Evolutionary conservation across 2,797 vertebrate species (phyloP).

Genomic region (Melanotaenia parkinsoni): DNA sequence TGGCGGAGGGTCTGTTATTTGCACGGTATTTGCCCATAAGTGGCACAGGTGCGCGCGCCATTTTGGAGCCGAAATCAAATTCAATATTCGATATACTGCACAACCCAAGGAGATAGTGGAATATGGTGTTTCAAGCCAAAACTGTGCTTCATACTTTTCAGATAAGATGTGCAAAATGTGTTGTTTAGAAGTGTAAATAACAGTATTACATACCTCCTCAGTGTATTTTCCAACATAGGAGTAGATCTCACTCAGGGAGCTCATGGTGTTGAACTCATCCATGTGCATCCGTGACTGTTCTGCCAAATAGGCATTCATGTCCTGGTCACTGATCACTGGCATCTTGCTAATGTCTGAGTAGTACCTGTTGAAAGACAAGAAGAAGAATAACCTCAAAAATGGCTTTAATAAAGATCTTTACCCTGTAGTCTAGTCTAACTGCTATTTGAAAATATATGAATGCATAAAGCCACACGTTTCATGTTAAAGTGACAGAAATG

Average conservation of each 20-base stretch:
- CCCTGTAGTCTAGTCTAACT: not conserved
- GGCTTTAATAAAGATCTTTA: no score
- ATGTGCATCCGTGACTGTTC: conserved; percentile 99
- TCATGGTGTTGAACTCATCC: conserved; percentile 98
- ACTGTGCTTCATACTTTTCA: no score
- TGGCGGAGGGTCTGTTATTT: no score
- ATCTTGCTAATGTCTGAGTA: conserved; percentile 98
- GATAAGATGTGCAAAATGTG: not conserved
- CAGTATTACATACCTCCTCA: conserved; percentile 88
- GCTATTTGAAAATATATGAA: conserved; percentile 21
- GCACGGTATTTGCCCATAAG: no score
- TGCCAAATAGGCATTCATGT: conserved; percentile 98
- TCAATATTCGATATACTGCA: no score
- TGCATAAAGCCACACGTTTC: conserved; percentile 29
- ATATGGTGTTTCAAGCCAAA: no score
- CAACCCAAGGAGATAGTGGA: no score
- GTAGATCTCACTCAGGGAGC: conserved; percentile 97
- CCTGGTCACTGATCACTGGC: conserved; percentile 98
- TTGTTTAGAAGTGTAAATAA: not conserved
- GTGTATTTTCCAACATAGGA: conserved; percentile 98
- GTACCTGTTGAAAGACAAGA: conserved; percentile 83
- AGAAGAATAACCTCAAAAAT: not conserved
- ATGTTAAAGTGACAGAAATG: conserved; percentile 52
- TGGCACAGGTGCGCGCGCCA: no score
- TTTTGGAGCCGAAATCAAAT: no score